Percentiles rank a stretch among this genome's conserved stretches.
These are phyloP conservation scores for Apodemia hepburni DNA, from an alignment of 2,888 invertebrate species.

Conservation along the genomic window DNA sequence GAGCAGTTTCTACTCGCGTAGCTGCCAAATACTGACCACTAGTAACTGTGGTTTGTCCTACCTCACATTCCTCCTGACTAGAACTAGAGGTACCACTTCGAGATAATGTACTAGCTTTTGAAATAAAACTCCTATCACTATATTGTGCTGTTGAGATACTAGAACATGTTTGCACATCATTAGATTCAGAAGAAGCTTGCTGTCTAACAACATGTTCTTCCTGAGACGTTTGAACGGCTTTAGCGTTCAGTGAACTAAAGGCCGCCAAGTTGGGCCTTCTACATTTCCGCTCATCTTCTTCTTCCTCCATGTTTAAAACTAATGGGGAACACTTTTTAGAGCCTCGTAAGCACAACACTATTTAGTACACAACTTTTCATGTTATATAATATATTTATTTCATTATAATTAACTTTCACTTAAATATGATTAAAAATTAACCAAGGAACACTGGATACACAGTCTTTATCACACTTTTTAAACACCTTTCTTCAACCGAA, in stretches of 20 bases:
- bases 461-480: slow-evolving; percentile 76
- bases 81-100: slow-evolving; percentile 84
- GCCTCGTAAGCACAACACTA: slow-evolving; percentile 50
- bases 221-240: slow-evolving; percentile 60
- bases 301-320: slow-evolving; percentile 63
- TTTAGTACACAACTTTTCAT: slow-evolving; percentile 59
- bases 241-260: slow-evolving; percentile 56
- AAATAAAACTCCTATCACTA: slow-evolving; percentile 73
- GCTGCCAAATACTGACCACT: slow-evolving; percentile 78
- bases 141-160: slow-evolving; percentile 69
- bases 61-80: slow-evolving; percentile 84
- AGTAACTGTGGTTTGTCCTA: slow-evolving; percentile 67
- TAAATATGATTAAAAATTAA: slow-evolving; percentile 56
- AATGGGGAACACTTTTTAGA: slow-evolving; percentile 38
- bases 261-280: slow-evolving; percentile 60
- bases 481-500: slow-evolving; percentile 61
- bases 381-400: slow-evolving; percentile 61
- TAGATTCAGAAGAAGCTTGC: slow-evolving; percentile 79
- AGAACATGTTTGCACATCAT: slow-evolving; percentile 72
- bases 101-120: slow-evolving; percentile 74
- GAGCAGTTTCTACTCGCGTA: slow-evolving; percentile 79
- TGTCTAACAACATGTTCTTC: slow-evolving; percentile 58
- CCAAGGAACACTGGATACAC: slow-evolving; percentile 74
- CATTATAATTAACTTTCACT: slow-evolving; percentile 49
- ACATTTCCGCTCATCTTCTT: slow-evolving; percentile 63